phyloP scores from a whole-genome alignment of 2,888 invertebrate species.

The Lycocerus yunnanus region DNA sequence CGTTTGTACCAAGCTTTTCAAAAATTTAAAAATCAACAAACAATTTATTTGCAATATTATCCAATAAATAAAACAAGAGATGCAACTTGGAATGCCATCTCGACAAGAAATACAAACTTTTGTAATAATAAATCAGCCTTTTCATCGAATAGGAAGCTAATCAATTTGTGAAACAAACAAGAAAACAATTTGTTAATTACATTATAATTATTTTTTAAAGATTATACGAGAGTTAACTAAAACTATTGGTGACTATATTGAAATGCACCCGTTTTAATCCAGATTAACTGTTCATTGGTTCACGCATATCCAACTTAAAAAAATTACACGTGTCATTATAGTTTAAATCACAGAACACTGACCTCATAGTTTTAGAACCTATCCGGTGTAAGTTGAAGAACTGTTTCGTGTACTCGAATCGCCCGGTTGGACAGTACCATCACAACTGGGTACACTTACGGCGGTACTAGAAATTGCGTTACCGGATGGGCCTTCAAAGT shows the following conservation, averaged over 20 bases:
- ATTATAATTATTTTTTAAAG: constrained; percentile 24
- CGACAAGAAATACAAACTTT: background rate
- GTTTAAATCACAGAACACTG: constrained; percentile 50
- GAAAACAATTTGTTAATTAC: constrained; percentile 21
- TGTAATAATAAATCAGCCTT: constrained; percentile 48
- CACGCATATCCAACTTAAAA: constrained; percentile 41
- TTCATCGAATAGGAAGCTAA: constrained; percentile 47
- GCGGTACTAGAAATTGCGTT: constrained; percentile 15
- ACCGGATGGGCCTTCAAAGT: constrained; percentile 42
- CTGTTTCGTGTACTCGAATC: constrained; percentile 24
- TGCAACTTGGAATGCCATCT: background rate
- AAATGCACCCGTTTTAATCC: constrained; percentile 51
- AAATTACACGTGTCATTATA: constrained; percentile 40
- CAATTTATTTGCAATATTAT: background rate
- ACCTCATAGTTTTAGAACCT: constrained; percentile 25
- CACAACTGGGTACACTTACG: constrained; percentile 21
- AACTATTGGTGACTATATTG: constrained; percentile 48
- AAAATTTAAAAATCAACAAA: background rate
- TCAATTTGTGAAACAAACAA: constrained; percentile 35
- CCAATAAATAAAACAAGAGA: background rate
- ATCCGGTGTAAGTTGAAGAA: constrained; percentile 23
- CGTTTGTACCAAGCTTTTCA: background rate
- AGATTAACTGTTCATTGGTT: constrained; percentile 32
- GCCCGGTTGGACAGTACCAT: constrained; percentile 14
- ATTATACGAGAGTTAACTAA: constrained; percentile 32